Evolutionary conservation across 2,888 invertebrate genomes (phyloP), one percentile per base, ranked within the genome.

Genomic region (Lingula anatina): DNA sequence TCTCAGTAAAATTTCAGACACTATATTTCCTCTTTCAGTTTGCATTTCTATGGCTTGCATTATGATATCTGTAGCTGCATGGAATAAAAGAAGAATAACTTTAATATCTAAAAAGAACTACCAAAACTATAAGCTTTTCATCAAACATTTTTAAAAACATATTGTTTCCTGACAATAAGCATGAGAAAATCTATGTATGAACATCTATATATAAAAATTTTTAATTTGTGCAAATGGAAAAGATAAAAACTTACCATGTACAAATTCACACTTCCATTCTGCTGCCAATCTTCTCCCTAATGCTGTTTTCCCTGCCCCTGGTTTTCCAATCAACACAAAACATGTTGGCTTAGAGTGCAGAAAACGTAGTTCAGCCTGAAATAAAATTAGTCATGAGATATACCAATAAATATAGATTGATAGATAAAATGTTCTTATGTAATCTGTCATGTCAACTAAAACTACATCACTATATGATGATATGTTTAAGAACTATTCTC

Each of bases 271-370:
- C 54, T 70, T 70, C 73, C 75, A 77, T 55, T 74, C 73, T 49
- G 64, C 54, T 5, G 76, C 70, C 35, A 77, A 59, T 55, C 64
- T 61, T 49, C 65, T 62, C 7, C 73, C 75, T 26, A 77, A 55
- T 9, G 65, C 59, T 44, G 75, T 71, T 49, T 72, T 74, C 7
- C 77, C 77, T 44, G 65, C 59, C 3, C 77, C 76, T 40, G 77
- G 76, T 60, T 77, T 77, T 20, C 77, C 76, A 42, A 77, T 55
- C 9, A 77, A 54, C 26, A 77, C 55, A 53, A 77, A 77, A 54
- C 76, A 77, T 47, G 73, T 70, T 43, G 77, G 77, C 55, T 76
- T 76, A 3, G 73, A 71, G 41, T 66, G 65, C 5, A 76, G 57
- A 51, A 71, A 73, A 21, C 68, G 56, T n/a, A 72, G 53, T 49